These are phyloP conservation scores for Homalodisca vitripennis DNA, from an alignment of 1,140 invertebrate genomes.

Conservation along the genomic window DNA sequence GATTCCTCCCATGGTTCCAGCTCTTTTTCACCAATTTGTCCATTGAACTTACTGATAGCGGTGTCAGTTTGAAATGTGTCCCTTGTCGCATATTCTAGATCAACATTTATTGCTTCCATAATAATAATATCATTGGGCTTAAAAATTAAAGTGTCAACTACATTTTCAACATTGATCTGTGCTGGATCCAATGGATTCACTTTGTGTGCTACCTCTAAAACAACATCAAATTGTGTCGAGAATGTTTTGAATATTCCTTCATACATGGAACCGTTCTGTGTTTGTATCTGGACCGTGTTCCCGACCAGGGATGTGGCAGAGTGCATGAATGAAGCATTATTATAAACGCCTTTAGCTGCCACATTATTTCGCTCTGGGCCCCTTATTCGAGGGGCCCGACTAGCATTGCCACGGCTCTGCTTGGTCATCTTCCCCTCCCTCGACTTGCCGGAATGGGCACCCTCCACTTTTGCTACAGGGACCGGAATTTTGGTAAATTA, in stretches of 20 bases:
- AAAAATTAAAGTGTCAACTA: slow-evolving; percentile 84
- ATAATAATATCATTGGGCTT: slow-evolving; percentile 77
- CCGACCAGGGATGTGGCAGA: slow-evolving; percentile 78
- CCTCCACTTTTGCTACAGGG: slow-evolving; percentile 54
- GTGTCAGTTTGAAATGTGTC: slow-evolving; percentile 83
- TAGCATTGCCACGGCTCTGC: slow-evolving; percentile 52
- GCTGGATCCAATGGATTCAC: slow-evolving; percentile 64
- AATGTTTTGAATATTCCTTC: slow-evolving; percentile 87
- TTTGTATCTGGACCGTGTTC: slow-evolving; percentile 75
- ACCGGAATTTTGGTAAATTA: slow-evolving; percentile 57
- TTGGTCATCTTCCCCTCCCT: slow-evolving; percentile 50
- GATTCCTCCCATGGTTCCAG: slow-evolving; percentile 86
- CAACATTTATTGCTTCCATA: slow-evolving; percentile 76
- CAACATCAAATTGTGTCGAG: slow-evolving; percentile 78
- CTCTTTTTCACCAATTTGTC: slow-evolving; percentile 69
- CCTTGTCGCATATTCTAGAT: slow-evolving; percentile 83
- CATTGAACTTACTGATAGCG: slow-evolving; percentile 66
- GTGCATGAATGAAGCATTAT: slow-evolving; percentile 85
- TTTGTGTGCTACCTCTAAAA: slow-evolving; percentile 79
- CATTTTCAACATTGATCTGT: slow-evolving; percentile 62
- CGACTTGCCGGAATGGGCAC: slow-evolving; percentile 53
- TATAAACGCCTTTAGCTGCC: slow-evolving; percentile 78
- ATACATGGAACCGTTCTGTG: slow-evolving; percentile 75
- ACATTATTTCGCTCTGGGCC: slow-evolving; percentile 54
- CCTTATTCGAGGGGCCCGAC: slow-evolving; percentile 57